Evolutionary conservation across 2,113 vertebrate genomes (phyloP).

Genomic region (Cromileptes altivelis): DNA sequence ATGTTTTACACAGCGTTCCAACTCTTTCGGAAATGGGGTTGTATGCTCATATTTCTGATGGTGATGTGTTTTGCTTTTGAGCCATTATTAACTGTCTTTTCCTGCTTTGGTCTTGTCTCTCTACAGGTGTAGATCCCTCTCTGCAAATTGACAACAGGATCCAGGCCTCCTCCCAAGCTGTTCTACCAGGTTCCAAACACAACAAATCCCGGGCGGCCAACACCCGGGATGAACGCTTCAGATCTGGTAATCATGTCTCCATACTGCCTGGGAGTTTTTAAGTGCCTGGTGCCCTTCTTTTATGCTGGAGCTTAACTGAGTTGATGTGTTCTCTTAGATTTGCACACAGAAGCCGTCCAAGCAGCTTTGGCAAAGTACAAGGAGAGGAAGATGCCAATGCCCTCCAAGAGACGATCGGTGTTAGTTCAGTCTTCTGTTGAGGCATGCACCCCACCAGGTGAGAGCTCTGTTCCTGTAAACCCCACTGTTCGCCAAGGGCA

Average conservation of each 20-base stretch:
- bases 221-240: constrained; percentile 94
- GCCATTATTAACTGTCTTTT: neutral
- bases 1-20: too few relatives aligned
- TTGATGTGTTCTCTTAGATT: constrained; percentile 80
- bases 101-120: constrained; percentile 27
- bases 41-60: constrained; percentile 6
- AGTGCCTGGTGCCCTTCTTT: constrained; percentile 9
- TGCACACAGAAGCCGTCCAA: constrained; percentile 98
- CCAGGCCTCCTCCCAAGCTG: constrained; percentile 84
- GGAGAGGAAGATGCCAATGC: constrained; percentile 98
- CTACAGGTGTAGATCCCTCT: constrained; percentile 92
- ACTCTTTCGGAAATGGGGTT: too few relatives aligned
- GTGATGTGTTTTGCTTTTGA: constrained; percentile 12
- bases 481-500: neutral
- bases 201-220: constrained; percentile 89
- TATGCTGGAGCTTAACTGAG: constrained; percentile 18
- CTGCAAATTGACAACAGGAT: constrained; percentile 90
- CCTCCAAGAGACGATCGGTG: constrained; percentile 94
- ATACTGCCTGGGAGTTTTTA: constrained; percentile 5
- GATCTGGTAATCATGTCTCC: constrained; percentile 88
- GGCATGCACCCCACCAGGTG: constrained; percentile 95
- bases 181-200: constrained; percentile 82
- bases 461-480: constrained; percentile 42
- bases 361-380: constrained; percentile 96
- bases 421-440: constrained; percentile 92